Percentiles rank a stretch among this genome's conserved stretches.
phyloP scores from a whole-genome alignment of 2,888 invertebrate species.

The Dione vanillae region DNA sequence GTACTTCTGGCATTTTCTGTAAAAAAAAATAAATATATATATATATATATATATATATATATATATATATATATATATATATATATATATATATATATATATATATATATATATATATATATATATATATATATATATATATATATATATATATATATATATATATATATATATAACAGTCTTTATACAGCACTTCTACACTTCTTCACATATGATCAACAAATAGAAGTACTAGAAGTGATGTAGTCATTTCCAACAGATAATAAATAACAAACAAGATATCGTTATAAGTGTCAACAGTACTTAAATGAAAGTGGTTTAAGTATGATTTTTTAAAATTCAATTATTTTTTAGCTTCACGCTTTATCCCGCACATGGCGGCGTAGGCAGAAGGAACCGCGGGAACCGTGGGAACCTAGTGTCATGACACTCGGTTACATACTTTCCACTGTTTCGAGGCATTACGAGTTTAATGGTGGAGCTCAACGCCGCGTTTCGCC shows the following conservation, averaged over 20 bases:
- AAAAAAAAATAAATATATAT: not conserved
- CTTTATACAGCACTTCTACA: not conserved
- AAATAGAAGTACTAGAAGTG: slow-evolving; percentile 1
- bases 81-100: not conserved
- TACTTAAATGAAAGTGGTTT: too few relatives aligned
- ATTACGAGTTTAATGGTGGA: too few relatives aligned
- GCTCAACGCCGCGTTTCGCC: too few relatives aligned
- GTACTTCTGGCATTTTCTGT: slow-evolving; percentile 52
- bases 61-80: not conserved
- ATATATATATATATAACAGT: too few relatives aligned
- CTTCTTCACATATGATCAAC: not conserved
- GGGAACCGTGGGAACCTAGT: too few relatives aligned
- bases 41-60: not conserved
- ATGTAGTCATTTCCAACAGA: slow-evolving; percentile 1
- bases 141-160: too few relatives aligned
- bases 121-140: not conserved
- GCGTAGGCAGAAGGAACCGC: too few relatives aligned
- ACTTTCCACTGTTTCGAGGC: too few relatives aligned
- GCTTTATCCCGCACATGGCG: too few relatives aligned
- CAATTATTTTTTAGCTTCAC: too few relatives aligned
- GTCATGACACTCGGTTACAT: too few relatives aligned
- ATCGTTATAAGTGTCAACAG: slow-evolving; percentile 5
- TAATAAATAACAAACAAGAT: slow-evolving; percentile 12
- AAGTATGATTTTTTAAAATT: not conserved
- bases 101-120: too few relatives aligned